Conservation (phyloP, 2,797 vertebrate genomes). For the Odontamblyopus lacepedii region DNA sequence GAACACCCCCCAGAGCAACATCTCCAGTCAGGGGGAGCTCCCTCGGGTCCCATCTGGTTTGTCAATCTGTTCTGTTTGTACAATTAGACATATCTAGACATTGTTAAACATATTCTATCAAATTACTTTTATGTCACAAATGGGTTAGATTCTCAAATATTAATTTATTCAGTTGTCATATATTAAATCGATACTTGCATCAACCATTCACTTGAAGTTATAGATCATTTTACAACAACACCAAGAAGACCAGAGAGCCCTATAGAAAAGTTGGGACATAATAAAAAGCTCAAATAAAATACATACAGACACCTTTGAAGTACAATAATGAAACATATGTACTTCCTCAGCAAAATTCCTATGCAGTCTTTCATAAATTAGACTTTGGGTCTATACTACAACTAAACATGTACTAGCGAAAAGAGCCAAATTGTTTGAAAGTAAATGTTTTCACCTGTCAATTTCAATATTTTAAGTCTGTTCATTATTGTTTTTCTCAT, state of each 20-base stretch:
- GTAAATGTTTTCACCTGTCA: background rate
- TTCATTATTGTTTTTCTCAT: no score
- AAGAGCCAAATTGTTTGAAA: background rate
- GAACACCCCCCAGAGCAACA: conserved; percentile 89
- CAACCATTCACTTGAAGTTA: no score
- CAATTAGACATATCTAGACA: background rate
- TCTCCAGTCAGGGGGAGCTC: conserved; percentile 90
- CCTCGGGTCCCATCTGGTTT: conserved; percentile 89
- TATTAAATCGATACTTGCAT: background rate
- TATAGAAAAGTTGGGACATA: no score
- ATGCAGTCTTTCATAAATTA: no score
- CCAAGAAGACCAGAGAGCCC: no score
- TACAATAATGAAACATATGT: background rate
- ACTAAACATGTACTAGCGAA: background rate
- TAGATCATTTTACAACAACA: background rate
- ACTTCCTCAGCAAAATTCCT: background rate
- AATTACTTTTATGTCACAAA: background rate
- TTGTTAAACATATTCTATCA: background rate
- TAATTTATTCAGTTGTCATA: background rate
- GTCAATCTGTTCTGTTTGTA: conserved; percentile 16
- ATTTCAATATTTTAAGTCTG: background rate
- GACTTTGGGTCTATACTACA: background rate
- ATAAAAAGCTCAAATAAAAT: background rate
- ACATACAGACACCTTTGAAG: background rate
- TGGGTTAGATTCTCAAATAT: no score